A percentile compares a stretch with the other conserved stretches of the same genome.
Evolutionary conservation across 2,888 invertebrate species (phyloP).

Genomic region (Aleiodes leptofemur): DNA sequence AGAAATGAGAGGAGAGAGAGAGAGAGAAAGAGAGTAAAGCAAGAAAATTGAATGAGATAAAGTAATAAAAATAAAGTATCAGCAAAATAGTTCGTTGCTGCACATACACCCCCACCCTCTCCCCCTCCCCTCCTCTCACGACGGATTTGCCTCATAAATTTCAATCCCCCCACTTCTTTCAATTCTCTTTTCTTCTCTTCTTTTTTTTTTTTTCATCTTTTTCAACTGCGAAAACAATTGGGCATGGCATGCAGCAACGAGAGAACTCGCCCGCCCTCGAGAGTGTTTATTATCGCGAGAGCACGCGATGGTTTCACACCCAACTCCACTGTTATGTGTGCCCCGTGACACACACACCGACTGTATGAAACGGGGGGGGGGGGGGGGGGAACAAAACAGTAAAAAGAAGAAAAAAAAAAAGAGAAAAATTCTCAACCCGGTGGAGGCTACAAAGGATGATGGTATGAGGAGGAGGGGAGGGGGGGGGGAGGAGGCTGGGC

Average conservation of each 20-base stretch:
- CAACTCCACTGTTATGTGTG: slow-evolving; percentile 26
- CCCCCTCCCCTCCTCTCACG: neutral
- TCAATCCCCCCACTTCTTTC: slow-evolving; percentile 5
- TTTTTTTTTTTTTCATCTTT: slow-evolving; percentile 2
- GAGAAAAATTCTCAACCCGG: slow-evolving; percentile 13
- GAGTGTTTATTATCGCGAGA: slow-evolving; percentile 44
- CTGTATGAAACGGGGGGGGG: neutral
- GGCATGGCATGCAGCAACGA: slow-evolving; percentile 35
- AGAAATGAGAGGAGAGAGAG: neutral
- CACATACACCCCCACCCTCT: no score
- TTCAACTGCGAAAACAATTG: slow-evolving; percentile 40
- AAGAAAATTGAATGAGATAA: slow-evolving; percentile 18
- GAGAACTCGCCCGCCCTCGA: slow-evolving; percentile 31
- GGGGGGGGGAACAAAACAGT: no score
- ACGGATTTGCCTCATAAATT: slow-evolving; percentile 44
- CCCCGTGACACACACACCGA: slow-evolving; percentile 38
- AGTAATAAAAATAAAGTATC: slow-evolving; percentile 29
- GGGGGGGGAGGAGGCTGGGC: neutral
- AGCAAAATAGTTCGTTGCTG: slow-evolving; percentile 18
- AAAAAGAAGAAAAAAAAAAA: neutral
- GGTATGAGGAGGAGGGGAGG: neutral
- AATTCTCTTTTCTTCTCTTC: slow-evolving; percentile 1
- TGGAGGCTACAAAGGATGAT: slow-evolving; percentile 33
- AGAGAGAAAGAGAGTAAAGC: neutral
- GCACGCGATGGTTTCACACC: slow-evolving; percentile 47